These are phyloP conservation scores for Lucilia sericata DNA, from an alignment of 1,140 invertebrate genomes.

Conservation along the genomic window DNA sequence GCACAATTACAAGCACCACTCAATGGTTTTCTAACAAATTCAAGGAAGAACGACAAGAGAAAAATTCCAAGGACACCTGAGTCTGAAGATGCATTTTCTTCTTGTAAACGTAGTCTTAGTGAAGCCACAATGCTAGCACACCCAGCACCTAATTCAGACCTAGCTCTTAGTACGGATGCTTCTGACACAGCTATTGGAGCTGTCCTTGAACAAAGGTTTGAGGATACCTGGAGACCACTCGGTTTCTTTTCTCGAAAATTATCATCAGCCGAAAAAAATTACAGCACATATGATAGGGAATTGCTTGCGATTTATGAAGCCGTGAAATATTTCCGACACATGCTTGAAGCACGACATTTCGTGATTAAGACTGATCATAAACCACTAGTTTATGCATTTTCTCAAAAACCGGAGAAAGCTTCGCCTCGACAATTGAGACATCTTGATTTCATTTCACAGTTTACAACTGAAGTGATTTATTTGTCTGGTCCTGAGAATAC, in stretches of 20 bases:
- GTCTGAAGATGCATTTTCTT: not conserved
- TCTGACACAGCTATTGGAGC: constrained; percentile 64
- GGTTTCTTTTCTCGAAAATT: constrained; percentile 65
- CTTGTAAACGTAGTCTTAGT: constrained; percentile 23
- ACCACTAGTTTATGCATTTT: constrained; percentile 58
- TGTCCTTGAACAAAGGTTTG: constrained; percentile 61
- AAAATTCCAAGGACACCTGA: constrained; percentile 22
- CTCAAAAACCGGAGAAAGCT: constrained; percentile 56
- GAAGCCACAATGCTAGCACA: constrained; percentile 38
- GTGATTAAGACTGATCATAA: constrained; percentile 63
- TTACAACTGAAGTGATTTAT: constrained; percentile 48
- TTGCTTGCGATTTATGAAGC: constrained; percentile 56
- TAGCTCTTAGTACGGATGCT: constrained; percentile 55
- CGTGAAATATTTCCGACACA: too few species aligned
- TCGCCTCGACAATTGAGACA: constrained; percentile 58
- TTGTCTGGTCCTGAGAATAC: constrained; percentile 44
- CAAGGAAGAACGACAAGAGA: constrained; percentile 20
- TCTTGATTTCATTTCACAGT: constrained; percentile 56
- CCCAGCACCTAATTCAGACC: not conserved
- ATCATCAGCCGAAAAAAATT: constrained; percentile 55
- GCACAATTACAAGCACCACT: too few species aligned
- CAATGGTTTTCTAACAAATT: constrained; percentile 24
- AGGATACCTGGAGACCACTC: constrained; percentile 57
- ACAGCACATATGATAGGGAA: constrained; percentile 60
- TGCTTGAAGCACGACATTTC: too few species aligned